phyloP scores from a whole-genome alignment of 2,113 vertebrate genomes.

The Thalassoma bifasciatum region DNA sequence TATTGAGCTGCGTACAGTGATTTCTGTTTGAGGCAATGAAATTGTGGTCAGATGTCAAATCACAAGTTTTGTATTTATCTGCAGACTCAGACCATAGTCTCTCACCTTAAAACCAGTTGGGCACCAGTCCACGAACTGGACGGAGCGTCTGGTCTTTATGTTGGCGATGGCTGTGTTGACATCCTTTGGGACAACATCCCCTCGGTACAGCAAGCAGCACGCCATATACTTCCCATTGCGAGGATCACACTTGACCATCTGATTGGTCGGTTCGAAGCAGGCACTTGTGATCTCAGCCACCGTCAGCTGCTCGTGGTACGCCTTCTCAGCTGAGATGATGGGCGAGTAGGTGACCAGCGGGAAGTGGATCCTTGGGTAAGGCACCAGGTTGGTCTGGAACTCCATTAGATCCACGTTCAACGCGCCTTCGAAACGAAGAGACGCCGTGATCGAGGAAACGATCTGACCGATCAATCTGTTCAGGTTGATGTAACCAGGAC shows the following conservation, averaged over 20 bases:
- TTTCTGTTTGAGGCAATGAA: neutral
- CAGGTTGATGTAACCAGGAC: slow-evolving; percentile 88
- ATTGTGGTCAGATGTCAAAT: too few relatives aligned
- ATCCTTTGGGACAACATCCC: slow-evolving; percentile 89
- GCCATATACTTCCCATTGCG: slow-evolving; percentile 90
- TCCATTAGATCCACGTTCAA: slow-evolving; percentile 90
- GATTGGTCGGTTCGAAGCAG: slow-evolving; percentile 89
- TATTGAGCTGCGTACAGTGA: neutral
- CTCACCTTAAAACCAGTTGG: slow-evolving; percentile 91
- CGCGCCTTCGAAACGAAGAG: slow-evolving; percentile 88
- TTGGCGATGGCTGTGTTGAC: slow-evolving; percentile 87
- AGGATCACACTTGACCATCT: slow-evolving; percentile 92
- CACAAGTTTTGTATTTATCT: too few relatives aligned
- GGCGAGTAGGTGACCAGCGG: slow-evolving; percentile 88
- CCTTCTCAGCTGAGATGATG: slow-evolving; percentile 89
- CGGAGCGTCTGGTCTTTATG: slow-evolving; percentile 88
- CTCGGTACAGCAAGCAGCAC: slow-evolving; percentile 89
- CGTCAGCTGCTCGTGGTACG: slow-evolving; percentile 88
- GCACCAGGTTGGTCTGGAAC: slow-evolving; percentile 91
- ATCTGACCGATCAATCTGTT: slow-evolving; percentile 89
- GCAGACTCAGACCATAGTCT: neutral
- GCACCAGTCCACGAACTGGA: slow-evolving; percentile 92
- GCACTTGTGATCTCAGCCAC: slow-evolving; percentile 88
- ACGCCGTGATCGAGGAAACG: slow-evolving; percentile 90
- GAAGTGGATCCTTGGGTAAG: slow-evolving; percentile 90